Evolutionary conservation across 2,113 vertebrate genomes (phyloP).

Genomic region (Grantiella picta): DNA sequence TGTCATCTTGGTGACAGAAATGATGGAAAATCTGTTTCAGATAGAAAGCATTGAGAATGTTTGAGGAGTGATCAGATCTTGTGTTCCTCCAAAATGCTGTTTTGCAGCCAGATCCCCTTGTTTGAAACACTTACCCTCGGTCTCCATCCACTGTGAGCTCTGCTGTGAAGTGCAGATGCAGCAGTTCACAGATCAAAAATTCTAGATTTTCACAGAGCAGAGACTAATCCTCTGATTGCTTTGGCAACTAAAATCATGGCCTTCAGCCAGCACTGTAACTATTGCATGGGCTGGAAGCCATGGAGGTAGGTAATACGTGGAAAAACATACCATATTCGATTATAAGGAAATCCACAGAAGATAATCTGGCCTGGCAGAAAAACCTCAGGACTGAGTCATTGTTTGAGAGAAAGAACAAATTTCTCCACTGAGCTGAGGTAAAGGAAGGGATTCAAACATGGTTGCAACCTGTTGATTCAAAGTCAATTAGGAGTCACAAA

Average conservation of each 20-base stretch:
- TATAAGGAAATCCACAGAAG: not conserved
- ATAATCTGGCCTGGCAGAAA: not conserved
- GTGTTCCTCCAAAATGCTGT: not conserved
- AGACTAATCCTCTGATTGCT: conserved; percentile 25
- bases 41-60: not conserved
- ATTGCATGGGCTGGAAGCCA: not conserved
- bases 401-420: not conserved
- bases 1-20: conserved; percentile 11
- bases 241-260: conserved; percentile 27
- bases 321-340: not conserved
- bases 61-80: not conserved
- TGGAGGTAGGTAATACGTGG: not conserved
- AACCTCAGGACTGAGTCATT: not conserved
- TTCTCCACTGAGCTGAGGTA: not conserved
- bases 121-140: conserved; percentile 23
- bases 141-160: conserved; percentile 6
- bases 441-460: not conserved
- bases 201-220: not conserved
- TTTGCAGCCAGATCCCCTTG: not conserved
- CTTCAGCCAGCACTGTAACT: not conserved
- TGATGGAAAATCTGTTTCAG: not conserved
- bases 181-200: conserved; percentile 17
- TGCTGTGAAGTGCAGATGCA: conserved; percentile 23
- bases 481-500: not conserved
- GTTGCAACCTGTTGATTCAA: not conserved